phyloP scores from a whole-genome alignment of 2,113 vertebrate species.

The Chinchilla lanigera region DNA sequence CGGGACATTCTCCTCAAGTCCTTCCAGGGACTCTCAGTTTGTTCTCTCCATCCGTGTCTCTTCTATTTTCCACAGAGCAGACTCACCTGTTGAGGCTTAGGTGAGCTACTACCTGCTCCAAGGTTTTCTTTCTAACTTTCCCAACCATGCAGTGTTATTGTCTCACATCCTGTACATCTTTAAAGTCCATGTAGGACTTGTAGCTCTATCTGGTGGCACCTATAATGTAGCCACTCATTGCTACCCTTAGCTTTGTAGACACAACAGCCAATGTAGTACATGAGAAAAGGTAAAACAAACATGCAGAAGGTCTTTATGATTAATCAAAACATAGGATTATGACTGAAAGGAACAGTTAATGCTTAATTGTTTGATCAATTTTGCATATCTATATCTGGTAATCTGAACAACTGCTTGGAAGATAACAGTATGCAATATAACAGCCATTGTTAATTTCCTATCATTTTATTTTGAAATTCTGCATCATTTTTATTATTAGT shows the following conservation, averaged over 20 bases:
- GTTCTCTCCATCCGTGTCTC: background rate
- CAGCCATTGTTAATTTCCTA: no score
- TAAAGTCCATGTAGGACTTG: background rate
- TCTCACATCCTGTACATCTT: background rate
- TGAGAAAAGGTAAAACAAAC: background rate
- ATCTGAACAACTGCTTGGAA: no score
- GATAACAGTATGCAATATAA: no score
- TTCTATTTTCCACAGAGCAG: background rate
- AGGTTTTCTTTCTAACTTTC: background rate
- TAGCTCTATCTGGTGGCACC: background rate
- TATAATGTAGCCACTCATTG: no score
- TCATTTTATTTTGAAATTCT: no score
- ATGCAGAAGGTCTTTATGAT: background rate
- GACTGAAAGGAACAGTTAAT: no score
- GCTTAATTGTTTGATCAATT: no score
- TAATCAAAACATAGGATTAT: background rate
- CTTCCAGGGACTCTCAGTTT: background rate
- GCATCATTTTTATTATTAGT: no score
- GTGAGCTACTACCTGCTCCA: background rate
- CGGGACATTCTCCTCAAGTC: background rate
- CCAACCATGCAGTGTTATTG: background rate
- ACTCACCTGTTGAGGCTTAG: background rate
- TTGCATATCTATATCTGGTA: no score
- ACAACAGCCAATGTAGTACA: background rate
- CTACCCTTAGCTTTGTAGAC: background rate